Evolutionary conservation across 2,797 vertebrate genomes (phyloP).

Genomic region (Nyctibius grandis): DNA sequence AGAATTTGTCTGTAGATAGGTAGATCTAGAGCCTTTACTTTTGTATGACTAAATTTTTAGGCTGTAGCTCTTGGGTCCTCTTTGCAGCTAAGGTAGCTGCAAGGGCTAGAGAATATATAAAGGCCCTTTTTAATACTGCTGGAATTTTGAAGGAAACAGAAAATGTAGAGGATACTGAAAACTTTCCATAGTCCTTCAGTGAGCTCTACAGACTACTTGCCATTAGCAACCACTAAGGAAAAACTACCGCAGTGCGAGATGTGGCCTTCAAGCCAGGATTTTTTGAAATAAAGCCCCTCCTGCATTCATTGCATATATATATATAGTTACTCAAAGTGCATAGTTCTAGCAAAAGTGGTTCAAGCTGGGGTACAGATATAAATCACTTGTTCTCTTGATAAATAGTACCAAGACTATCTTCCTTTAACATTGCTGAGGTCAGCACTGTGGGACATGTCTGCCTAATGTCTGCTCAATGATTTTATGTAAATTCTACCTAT

Average conservation of each 20-base stretch:
- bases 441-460: neutral
- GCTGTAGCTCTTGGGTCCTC: neutral
- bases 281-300: neutral
- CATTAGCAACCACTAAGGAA: neutral
- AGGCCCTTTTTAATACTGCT: neutral
- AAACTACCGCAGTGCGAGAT: neutral
- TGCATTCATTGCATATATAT: neutral
- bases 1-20: neutral
- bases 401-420: neutral
- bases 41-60: neutral
- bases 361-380: neutral
- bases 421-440: neutral
- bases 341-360: neutral
- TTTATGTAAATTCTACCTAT: neutral
- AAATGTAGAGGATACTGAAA: neutral
- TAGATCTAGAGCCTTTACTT: neutral
- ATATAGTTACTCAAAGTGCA: neutral
- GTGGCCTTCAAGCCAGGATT: neutral
- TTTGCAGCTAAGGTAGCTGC: neutral
- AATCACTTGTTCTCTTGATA: neutral
- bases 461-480: neutral
- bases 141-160: neutral
- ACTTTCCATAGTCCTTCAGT: neutral
- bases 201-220: neutral
- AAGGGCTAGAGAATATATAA: neutral